Conservation (phyloP, 2,888 invertebrate species). For the Acrobasis suavella region DNA sequence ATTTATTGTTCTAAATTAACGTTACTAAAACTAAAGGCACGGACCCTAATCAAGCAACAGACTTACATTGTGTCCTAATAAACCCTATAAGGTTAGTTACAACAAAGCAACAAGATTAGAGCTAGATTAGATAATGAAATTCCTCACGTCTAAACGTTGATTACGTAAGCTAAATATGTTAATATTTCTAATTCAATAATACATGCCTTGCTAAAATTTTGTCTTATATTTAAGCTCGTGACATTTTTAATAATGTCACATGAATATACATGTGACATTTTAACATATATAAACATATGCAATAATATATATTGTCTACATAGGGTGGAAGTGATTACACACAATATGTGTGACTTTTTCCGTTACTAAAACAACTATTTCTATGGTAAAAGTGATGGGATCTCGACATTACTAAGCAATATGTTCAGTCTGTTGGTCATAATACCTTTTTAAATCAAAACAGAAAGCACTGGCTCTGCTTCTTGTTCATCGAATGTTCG, state of each 20-base stretch:
- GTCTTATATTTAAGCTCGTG: neutral
- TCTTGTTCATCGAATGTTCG: too few relatives aligned
- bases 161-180: conserved; percentile 7
- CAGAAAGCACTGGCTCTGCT: too few relatives aligned
- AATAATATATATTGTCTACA: too few relatives aligned
- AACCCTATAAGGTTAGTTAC: neutral
- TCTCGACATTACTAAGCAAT: too few relatives aligned
- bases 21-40: neutral
- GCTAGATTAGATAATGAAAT: conserved; percentile 20
- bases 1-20: neutral
- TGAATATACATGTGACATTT: too few relatives aligned
- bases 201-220: conserved; percentile 7
- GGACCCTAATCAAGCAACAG: conserved; percentile 4
- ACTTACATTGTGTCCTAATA: conserved; percentile 8
- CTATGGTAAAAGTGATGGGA: too few relatives aligned
- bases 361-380: too few relatives aligned
- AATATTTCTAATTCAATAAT: conserved; percentile 1
- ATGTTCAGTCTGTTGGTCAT: too few relatives aligned
- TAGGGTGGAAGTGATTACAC: too few relatives aligned
- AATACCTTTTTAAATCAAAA: too few relatives aligned
- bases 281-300: too few relatives aligned
- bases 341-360: too few relatives aligned
- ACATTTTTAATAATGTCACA: neutral
- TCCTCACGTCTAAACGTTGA: conserved; percentile 23
- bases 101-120: conserved; percentile 22